These are phyloP conservation scores for Oncorhynchus tshawytscha DNA, from an alignment of 2,113 vertebrate genomes.

Conservation along the genomic window DNA sequence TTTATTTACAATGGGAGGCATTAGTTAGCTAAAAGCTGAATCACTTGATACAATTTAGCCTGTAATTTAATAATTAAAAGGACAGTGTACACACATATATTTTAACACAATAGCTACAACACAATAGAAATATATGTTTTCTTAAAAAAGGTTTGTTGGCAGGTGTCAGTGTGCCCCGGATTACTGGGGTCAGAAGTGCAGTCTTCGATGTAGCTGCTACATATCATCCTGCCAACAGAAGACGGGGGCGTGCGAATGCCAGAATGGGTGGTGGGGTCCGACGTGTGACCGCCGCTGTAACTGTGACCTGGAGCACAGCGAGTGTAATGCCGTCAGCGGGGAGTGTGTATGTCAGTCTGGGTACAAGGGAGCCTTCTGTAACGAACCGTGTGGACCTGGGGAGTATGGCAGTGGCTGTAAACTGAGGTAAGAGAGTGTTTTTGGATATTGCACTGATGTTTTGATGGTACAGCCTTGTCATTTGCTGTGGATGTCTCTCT, in stretches of 20 bases:
- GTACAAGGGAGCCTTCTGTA: slow-evolving; percentile 76
- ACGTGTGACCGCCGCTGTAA: slow-evolving; percentile 76
- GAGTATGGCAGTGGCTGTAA: slow-evolving; percentile 77
- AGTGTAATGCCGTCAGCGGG: slow-evolving; percentile 69
- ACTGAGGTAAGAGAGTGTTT: slow-evolving; percentile 70
- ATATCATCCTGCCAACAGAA: slow-evolving; percentile 78
- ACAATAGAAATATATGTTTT: no score
- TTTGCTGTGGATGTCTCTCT: slow-evolving; percentile 18
- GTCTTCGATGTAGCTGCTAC: slow-evolving; percentile 76
- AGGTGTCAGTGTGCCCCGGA: slow-evolving; percentile 77
- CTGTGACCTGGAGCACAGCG: slow-evolving; percentile 77
- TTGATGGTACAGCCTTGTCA: neutral
- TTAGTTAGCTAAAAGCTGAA: no score
- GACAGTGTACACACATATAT: no score
- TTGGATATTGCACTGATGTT: slow-evolving; percentile 7
- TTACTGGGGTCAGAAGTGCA: slow-evolving; percentile 85
- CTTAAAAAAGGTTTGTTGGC: no score
- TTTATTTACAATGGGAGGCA: no score
- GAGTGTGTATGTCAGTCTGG: slow-evolving; percentile 81
- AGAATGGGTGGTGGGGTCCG: slow-evolving; percentile 76
- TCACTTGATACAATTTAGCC: no score
- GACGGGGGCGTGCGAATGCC: slow-evolving; percentile 80
- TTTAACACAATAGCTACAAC: no score
- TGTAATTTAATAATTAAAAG: no score
- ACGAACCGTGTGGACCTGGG: slow-evolving; percentile 71